phyloP scores from a whole-genome alignment of 2,888 invertebrate genomes.

The Scaptomyza flava region DNA sequence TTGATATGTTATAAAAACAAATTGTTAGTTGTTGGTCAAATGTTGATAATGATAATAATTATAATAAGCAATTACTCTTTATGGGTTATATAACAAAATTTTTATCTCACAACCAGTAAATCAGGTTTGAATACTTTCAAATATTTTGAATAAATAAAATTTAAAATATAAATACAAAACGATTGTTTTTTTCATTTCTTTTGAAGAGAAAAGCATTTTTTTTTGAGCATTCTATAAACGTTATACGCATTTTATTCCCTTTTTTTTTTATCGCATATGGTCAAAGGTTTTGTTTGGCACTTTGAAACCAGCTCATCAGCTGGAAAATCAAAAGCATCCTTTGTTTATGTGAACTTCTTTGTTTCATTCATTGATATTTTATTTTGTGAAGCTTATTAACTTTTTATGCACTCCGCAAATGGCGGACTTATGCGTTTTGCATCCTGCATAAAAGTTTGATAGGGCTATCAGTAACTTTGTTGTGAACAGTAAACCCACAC shows the following conservation, averaged over 20 bases:
- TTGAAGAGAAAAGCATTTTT: not conserved
- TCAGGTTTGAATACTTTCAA: no score
- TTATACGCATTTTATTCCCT: not conserved
- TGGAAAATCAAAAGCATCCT: constrained; percentile 75
- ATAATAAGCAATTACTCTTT: no score
- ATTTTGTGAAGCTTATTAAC: constrained; percentile 59
- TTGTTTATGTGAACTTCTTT: constrained; percentile 59
- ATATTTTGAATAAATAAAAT: no score
- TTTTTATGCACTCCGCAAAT: constrained; percentile 65
- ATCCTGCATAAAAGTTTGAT: constrained; percentile 56
- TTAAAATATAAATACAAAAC: no score
- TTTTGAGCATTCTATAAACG: constrained; percentile 5
- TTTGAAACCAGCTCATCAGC: constrained; percentile 70
- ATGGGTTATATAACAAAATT: no score
- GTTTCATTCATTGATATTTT: constrained; percentile 50
- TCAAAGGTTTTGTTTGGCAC: constrained; percentile 62
- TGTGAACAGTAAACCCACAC: constrained; percentile 29
- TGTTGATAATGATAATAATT: no score
- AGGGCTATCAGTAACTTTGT: constrained; percentile 64
- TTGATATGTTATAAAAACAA: no score
- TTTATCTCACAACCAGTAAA: no score
- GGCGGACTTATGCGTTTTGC: constrained; percentile 39
- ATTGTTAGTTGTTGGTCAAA: no score
- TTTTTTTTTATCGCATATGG: constrained; percentile 70
- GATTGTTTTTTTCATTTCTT: no score